A percentile compares a stretch with the other conserved stretches of the same genome.
Conservation (phyloP, 2,113 vertebrate genomes). For the Fukomys damarensis region DNA sequence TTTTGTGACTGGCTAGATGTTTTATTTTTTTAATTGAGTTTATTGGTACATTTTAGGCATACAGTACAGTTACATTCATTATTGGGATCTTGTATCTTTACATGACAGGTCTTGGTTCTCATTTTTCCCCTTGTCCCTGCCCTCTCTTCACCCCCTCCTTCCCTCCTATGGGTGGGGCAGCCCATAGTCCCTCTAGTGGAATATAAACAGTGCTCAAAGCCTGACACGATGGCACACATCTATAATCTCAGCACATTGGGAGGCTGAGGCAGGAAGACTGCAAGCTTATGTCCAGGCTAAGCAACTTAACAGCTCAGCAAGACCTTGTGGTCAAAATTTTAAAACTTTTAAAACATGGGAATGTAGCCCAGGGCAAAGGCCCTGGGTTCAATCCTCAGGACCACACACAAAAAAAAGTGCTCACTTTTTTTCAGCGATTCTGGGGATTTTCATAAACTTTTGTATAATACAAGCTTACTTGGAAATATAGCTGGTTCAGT, state of each 20-base stretch:
- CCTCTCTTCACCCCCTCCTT: no score
- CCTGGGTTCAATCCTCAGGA: not conserved
- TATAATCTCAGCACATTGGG: not conserved
- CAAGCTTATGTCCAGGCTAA: not conserved
- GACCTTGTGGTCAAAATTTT: not conserved
- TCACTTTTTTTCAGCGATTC: not conserved
- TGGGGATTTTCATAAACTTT: not conserved
- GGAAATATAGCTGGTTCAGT: not conserved
- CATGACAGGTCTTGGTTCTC: no score
- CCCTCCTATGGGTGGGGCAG: no score
- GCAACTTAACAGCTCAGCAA: not conserved
- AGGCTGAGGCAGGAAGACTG: not conserved
- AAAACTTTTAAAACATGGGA: not conserved
- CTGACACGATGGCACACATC: not conserved
- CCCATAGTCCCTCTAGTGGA: not conserved
- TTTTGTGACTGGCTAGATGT: not conserved
- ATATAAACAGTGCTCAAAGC: not conserved
- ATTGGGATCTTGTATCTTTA: no score
- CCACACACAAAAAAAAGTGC: not conserved
- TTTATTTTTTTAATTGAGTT: not conserved
- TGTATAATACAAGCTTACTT: not conserved
- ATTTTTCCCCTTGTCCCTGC: no score
- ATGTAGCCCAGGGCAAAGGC: not conserved
- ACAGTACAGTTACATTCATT: no score
- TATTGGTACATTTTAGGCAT: no score